Conservation (phyloP, 2,113 vertebrate genomes). For the Siniperca knerii region DNA sequence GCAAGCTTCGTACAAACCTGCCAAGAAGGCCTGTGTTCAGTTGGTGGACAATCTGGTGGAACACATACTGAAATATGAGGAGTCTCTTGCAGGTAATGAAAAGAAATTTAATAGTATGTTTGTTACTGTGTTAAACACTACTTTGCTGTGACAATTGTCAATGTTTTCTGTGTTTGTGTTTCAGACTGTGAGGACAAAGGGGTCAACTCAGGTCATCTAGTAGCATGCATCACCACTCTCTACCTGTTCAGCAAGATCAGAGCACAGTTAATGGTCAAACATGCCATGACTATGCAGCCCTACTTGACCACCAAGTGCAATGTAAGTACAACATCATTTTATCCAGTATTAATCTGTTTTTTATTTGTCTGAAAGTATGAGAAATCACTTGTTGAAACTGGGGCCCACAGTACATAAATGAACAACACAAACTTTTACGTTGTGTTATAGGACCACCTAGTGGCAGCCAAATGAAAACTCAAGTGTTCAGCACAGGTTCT, state of each 20-base stretch:
- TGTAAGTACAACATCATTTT: slow-evolving; percentile 82
- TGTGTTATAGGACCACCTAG: slow-evolving; percentile 31
- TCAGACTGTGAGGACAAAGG: slow-evolving; percentile 91
- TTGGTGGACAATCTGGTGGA: slow-evolving; percentile 98
- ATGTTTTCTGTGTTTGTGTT: slow-evolving; percentile 22
- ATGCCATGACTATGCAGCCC: slow-evolving; percentile 98
- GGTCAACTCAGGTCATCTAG: slow-evolving; percentile 92
- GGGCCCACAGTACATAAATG: not conserved
- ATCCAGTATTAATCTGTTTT: not conserved
- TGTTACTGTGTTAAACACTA: not conserved
- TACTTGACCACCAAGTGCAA: slow-evolving; percentile 98
- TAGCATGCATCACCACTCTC: slow-evolving; percentile 96
- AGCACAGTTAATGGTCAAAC: slow-evolving; percentile 97
- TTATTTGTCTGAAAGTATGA: not conserved
- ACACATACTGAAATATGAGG: slow-evolving; percentile 97
- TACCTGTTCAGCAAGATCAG: slow-evolving; percentile 98
- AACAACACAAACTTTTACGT: not conserved
- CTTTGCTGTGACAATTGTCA: not conserved
- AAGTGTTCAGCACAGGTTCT: not conserved
- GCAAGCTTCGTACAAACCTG: slow-evolving; percentile 96
- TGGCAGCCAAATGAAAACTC: slow-evolving; percentile 22
- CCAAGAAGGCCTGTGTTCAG: slow-evolving; percentile 97
- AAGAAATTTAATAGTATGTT: not conserved
- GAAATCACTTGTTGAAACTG: not conserved
- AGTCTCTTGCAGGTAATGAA: slow-evolving; percentile 91